Evolutionary conservation across 2,888 invertebrate species (phyloP), one percentile per base, ranked within the genome.

Genomic region (Drosophila melanocephala): DNA sequence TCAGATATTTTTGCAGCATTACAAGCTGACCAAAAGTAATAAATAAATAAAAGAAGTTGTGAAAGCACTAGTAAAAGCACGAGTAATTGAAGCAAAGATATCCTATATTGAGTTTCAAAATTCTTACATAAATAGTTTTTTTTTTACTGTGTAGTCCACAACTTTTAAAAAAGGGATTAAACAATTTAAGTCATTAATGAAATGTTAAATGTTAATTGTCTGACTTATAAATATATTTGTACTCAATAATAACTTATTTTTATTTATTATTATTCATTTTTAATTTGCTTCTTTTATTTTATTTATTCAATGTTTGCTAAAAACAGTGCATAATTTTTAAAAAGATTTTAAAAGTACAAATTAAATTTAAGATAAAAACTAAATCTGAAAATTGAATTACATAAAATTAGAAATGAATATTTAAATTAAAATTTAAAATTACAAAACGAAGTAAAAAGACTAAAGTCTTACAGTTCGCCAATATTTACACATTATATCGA

Each of bases 1-100:
- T 39, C 22, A 53, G 30, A 42, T 66, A 37, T 47, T 32, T 65
- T n/a, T 39, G 14, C 26, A 28, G 56, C 14, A 50, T 77, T 50
- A 26, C 28, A 69, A 62, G 19, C 50, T 58, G 52, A 60, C 22
- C 47, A 47, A 53, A 39, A 28, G 30, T 7, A 55, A 51, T 42
- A 58, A 52, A 53, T 10, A 42, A 62, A 19, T 28, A 42, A 19
- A 16, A 14, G 9, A 16, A 2, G 16, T 16, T 26, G 5, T 26
- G 22, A 47, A 47, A 22, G 14, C 47, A 47, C 22, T 14, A 22
- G 47, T 22, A 12, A 33, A 33, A 33, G 37, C 19, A 37, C 3
- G 4, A 4, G 47, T 44, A 22, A 44, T 22, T 44, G 22, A 12
- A 14, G 44, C 12, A 44, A 12, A 12, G 12, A 44, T 22, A 22